Evolutionary conservation across 30 jellyfish, hydroid and myxozoan species (phyloP), one percentile per base, ranked within the genome.

Genomic region (Turritopsis dohrnii): DNA sequence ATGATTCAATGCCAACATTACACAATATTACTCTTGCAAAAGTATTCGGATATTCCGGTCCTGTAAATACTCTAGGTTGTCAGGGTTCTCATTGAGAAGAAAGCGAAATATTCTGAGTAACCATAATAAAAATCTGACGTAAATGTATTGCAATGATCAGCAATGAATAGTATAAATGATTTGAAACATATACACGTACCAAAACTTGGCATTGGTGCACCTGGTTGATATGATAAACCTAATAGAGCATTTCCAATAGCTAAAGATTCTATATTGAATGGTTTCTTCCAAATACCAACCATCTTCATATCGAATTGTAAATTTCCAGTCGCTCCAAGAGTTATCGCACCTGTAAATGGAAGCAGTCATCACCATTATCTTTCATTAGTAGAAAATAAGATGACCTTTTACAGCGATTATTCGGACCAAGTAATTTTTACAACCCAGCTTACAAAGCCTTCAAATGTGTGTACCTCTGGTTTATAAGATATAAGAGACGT

Each of bases 261-360:
- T 22, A 90, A 54, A 21, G 73, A 76, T n/a, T 75, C 71, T 7
- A 90, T 73, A 13, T 91, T 91, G 81, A 90, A 90, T 27, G 97
- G 95, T 60, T 85, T 75, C 29, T 76, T 71, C 97, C 97, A 90
- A 29, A 85, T 86, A 79, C 79, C 81, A 20, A 66, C 73, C 97
- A 90, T 90, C 23, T 85, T 85, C 80, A 81, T 25, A 20, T 60
- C 73, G 76, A 90, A 65, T 71, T 85, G 93, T 8, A 90, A 89
- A 17, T 79, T 84, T 29, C 96, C 96, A 13, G 94, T 85, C 9
- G 87, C 86, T 7, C 95, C 97, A 54, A 84, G 65, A n/a, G 88
- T 84, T 16, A 90, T 82, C 73, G 85, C 75, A 3, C 97, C 97
- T 90, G 27, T 73, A 74, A 26, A 69, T 27, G 19, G 17, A 66